Percentiles rank a stretch among this genome's conserved stretches.
Evolutionary conservation across 2,797 vertebrate genomes (phyloP).

Genomic region (Chaenodraco wilsoni): DNA sequence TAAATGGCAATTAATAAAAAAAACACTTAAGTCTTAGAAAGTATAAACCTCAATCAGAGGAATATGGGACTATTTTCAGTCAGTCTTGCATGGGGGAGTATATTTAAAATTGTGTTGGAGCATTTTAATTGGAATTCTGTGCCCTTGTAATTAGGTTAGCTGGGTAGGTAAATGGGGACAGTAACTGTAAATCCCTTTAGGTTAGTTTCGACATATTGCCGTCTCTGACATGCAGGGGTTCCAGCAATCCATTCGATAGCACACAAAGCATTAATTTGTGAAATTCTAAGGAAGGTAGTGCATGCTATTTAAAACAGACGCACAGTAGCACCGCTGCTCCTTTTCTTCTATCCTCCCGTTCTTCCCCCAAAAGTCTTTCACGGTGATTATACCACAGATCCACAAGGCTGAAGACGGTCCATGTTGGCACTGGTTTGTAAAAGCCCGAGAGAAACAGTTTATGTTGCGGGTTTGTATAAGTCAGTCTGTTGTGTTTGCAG

Average conservation of each 20-base stretch:
- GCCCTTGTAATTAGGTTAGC: constrained; percentile 53
- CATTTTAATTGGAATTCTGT: constrained; percentile 55
- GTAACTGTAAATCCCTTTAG: constrained; percentile 53
- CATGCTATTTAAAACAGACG: constrained; percentile 63
- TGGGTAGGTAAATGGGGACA: constrained; percentile 48
- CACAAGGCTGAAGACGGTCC: constrained; percentile 44
- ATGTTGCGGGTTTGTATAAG: constrained; percentile 6
- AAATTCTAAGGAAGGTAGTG: constrained; percentile 47
- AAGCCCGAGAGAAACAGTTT: constrained; percentile 25
- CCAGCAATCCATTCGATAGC: constrained; percentile 36
- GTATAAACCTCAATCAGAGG: constrained; percentile 37
- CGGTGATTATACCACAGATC: constrained; percentile 35
- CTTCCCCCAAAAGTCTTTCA: constrained; percentile 19
- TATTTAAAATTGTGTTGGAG: constrained; percentile 34
- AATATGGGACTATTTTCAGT: constrained; percentile 28
- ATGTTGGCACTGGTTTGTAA: constrained; percentile 61
- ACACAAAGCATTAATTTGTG: constrained; percentile 42
- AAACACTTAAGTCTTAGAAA: constrained; percentile 37
- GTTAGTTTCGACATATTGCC: constrained; percentile 42
- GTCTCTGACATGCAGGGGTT: constrained; percentile 69
- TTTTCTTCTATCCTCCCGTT: constrained; percentile 19
- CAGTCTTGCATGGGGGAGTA: constrained; percentile 24
- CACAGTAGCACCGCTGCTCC: constrained; percentile 28
- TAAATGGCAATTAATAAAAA: constrained; percentile 38
- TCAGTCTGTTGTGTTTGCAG: constrained; percentile 20